Evolutionary conservation across 2,797 vertebrate species (phyloP), one percentile per base, ranked within the genome.

Genomic region (Cyprinella venusta): DNA sequence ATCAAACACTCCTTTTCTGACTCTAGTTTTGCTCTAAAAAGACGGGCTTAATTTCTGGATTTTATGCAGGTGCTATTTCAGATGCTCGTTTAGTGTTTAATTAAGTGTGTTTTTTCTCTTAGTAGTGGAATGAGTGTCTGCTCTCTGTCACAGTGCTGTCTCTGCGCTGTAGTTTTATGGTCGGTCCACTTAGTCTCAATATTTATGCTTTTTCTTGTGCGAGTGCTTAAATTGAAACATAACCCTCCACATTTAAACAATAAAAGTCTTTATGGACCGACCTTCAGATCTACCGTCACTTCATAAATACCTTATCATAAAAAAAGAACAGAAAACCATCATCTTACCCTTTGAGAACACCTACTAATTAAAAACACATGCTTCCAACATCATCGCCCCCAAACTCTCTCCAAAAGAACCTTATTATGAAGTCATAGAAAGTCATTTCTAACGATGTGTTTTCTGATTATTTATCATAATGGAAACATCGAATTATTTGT

Each of bases 281-380:
- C 94, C 95, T 96, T 99, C 90, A 98, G 98, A 98, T 99, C 97
- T 98, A 93, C 94, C 91, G 94, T 95, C 97, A 99, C 98, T 97
- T 98, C 97, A 98, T 99, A 99, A 99, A 99, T 97, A 98, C 94
- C 95, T 95, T 94, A 94, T 94, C 96, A 97, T 97, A 97, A 97
- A 96, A 96, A 42, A 94, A 90, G 89, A 90, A 86, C 42, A 61
- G 19, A 81, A 74, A 75, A 90, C 91, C 93, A 92, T 94, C 94
- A 94, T 95, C 93, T 94, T 94, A 92, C 95, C 72, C 95, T 95
- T 95, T 96, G 96, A 96, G 95, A 97, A 96, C 97, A 98, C 97
- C 97, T 98, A 96, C 96, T 98, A 98, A 98, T 99, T 98, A 97
- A 96, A 98, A 96, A 95, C 97, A 98, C 95, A 96, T 97, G 97